Evolutionary conservation across 2,797 vertebrate species (phyloP), one percentile per base, ranked within the genome.

Genomic region (Microctenopoma steveboyesi): DNA sequence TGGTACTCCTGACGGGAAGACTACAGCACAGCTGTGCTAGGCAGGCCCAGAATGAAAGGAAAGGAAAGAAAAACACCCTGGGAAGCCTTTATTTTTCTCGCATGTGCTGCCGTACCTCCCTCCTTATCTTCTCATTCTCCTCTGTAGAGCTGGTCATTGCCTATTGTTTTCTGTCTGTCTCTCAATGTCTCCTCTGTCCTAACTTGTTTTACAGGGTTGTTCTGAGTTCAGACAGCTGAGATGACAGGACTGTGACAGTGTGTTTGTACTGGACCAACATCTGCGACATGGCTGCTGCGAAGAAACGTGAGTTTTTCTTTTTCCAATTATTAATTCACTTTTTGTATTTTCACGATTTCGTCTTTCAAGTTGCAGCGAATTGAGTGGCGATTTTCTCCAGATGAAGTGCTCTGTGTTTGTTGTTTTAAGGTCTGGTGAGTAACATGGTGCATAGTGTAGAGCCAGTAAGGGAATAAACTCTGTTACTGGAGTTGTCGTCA

Each of bases 241-340:
- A 91, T 90, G 90, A 85, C 69, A 49, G 67, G 63, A 65, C 83
- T 86, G 89, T 91, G 89, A 91, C 84, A 28, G 70, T 7, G 76
- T 79, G 69, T 86, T 69, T 71, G 46, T 53, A 4, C 69, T 43
- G 72, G 72, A 85, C 80, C 56, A 6, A 54, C 48, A 71, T 56
- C 60, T 78, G 55, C 46, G 83, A 83, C 73, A 91, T 91, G 90
- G 89, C 89, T 22, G 73, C 90, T 50, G 87, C 90, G 3, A 91
- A 90, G 72, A 91, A 91, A 74, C 81, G 90, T 91, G 74, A 90
- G 90, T 90, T 69, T 22, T 22, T 22, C 22, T 22, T 22, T 22
- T 22, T 22, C 22, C 22, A 22, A 22, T 22, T 22, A 30, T 30
- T 30, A 30, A 30, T 30, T 1, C 48, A 40, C 7, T 0, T 55